Evolutionary conservation across 2,113 vertebrate genomes (phyloP), one percentile per base, ranked within the genome.

Genomic region (Brachyhypopomus gauderio): DNA sequence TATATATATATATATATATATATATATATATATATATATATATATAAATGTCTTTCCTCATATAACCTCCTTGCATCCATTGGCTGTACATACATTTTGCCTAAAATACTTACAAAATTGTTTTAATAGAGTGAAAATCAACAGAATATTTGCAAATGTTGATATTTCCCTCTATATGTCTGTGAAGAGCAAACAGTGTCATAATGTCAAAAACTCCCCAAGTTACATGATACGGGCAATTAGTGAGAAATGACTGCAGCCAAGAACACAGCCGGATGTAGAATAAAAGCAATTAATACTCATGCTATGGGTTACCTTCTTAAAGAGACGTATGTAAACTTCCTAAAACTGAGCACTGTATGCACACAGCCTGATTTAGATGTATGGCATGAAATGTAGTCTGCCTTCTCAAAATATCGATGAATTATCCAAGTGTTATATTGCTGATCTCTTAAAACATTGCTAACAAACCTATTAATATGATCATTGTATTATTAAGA

Each of bases 201-300:
- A 36, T 70, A 70, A 22, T 70, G 36, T 17, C 64, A 67, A 67
- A 8, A 17, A 67, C 14, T 14, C 5, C 34, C 34, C 17, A 67
- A 67, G 64, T 67, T 67, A 67, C 30, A 30, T 67, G 64, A 67
- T 38, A 67, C 5, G 58, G 64, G 64, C 63, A 66, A 66, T 66
- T 67, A 67, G 30, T 67, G 12, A 67, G 64, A 67, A 67, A 67
- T 38, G 30, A 67, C 11, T 19, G 25, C 5, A 16, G 63, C 63
- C 25, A 63, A 63, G 60, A 63, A 9, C 63, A 64, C 23, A 64
- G 62, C 62, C 64, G 34, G 64, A 67, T 36, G 34, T 16, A 69
- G 30, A 38, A 34, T 20, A 60, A 8, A 60, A 60, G 8, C 58
- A 41, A 38, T 56, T 45, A 36, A 41, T 75, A 60, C 34, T 36